Evolutionary conservation across 2,797 vertebrate species (phyloP), one percentile per base, ranked within the genome.

Genomic region (Dryobates pubescens): DNA sequence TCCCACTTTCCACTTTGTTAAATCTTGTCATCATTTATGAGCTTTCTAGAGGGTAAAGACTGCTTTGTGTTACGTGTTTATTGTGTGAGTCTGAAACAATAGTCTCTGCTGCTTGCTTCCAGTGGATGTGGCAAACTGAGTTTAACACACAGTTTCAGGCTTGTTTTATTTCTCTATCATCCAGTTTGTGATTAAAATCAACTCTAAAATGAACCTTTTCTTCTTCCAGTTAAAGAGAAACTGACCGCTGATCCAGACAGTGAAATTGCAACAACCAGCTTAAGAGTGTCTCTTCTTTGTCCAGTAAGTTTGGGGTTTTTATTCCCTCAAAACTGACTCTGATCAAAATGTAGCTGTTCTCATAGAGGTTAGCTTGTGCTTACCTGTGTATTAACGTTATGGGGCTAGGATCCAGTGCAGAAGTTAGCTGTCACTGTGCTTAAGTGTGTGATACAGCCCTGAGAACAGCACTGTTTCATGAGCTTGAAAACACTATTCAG

Each of bases 191-290:
- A 78, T 77, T 27, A 61, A 82, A 88, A 80, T 94, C 26, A 64
- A 79, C 64, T 95, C 30, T 90, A 72, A 93, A 94, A 78, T 69
- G 76, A 88, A 78, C 69, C 34, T 85, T 89, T 91, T 81, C 8
- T 77, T 91, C 57, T 95, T 94, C 90, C 80, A 99, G 99, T 99
- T 96, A 99, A 99, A 98, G 99, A 99, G 97, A 99, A 99, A 77
- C 96, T 99, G 94, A 99, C 99, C 6, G 99, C 99, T 0, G 99
- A 99, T 94, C 99, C 99, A 36, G 99, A 99, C 97, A 99, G 99
- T 94, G 99, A 99, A 98, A 99, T 99, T 51, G 99, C 99, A 88
- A 99, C 99, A 65, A 99, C 99, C 95, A 99, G 99, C 96, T 97
- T 99, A 92, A 98, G 99, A 96, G 99, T 99, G 86, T 99, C 99